Percentiles rank a stretch among this genome's conserved stretches.
phyloP scores from a whole-genome alignment of 2,113 vertebrate genomes.

The Corapipo altera region DNA sequence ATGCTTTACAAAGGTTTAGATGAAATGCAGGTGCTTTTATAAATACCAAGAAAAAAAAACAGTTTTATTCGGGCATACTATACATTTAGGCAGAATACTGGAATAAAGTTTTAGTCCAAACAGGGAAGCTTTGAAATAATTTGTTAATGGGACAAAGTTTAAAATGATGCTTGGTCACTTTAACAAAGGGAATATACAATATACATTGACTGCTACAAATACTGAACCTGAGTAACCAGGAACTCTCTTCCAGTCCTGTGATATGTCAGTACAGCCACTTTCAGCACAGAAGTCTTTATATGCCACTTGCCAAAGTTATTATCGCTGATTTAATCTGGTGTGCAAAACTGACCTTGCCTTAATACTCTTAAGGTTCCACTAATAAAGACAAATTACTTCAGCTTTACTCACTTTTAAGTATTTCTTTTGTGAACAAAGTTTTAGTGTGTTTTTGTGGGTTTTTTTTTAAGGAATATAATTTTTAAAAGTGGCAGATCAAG shows the following conservation, averaged over 20 bases:
- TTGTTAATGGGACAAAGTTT: not conserved
- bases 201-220: not conserved
- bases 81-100: not conserved
- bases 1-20: not conserved
- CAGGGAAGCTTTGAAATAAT: not conserved
- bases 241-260: not conserved
- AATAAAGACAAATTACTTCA: not conserved
- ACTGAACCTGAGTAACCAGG: not conserved
- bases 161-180: not conserved
- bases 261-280: not conserved
- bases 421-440: not conserved
- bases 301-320: not conserved
- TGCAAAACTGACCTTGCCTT: not conserved
- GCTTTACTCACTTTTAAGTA: not conserved
- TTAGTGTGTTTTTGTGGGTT: accelerated
- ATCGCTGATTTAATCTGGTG: not conserved
- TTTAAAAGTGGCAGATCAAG: not conserved
- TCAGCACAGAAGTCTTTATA: not conserved
- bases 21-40: not conserved
- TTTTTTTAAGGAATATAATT: not conserved
- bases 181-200: not conserved
- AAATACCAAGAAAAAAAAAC: not conserved
- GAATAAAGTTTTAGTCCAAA: not conserved
- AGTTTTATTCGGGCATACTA: not conserved
- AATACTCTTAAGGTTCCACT: not conserved